Evolutionary conservation across 2,888 invertebrate species (phyloP).

Genomic region (Myopa tessellatipennis): DNA sequence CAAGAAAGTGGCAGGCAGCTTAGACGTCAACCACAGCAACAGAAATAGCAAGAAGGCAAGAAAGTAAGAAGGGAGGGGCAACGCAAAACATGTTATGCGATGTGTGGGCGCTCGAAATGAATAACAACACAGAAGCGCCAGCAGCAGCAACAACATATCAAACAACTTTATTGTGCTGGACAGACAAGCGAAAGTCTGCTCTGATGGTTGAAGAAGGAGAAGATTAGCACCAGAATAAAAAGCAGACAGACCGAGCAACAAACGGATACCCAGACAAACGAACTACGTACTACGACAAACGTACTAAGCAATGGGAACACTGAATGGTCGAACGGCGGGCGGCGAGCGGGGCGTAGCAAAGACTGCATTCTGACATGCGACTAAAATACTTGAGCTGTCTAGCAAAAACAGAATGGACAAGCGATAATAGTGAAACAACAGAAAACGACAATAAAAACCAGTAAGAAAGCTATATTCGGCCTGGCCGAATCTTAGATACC

Average conservation of each 20-base stretch:
- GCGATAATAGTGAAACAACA: too few species aligned
- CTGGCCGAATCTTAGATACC: too few species aligned
- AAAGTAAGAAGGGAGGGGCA: neutral
- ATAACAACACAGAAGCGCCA: too few species aligned
- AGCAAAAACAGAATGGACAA: too few species aligned
- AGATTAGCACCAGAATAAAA: neutral
- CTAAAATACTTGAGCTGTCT: too few species aligned
- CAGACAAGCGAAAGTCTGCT: neutral
- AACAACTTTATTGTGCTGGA: neutral
- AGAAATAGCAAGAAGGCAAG: neutral
- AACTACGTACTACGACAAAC: too few species aligned
- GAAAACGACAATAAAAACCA: neutral
- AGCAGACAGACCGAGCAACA: neutral
- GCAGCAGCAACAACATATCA: neutral
- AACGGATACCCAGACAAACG: neutral
- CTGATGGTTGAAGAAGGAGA: neutral
- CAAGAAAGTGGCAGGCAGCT: too few species aligned
- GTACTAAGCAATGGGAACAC: neutral
- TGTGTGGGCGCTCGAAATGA: too few species aligned
- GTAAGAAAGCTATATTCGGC: neutral
- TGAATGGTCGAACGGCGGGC: neutral
- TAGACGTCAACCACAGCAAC: too few species aligned
- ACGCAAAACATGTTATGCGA: too few species aligned
- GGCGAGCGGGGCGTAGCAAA: neutral
- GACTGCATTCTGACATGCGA: too few species aligned